A percentile compares a stretch with the other conserved stretches of the same genome.
Conservation (phyloP, 1,140 invertebrate genomes). For the Lasioglossum baleicum region DNA sequence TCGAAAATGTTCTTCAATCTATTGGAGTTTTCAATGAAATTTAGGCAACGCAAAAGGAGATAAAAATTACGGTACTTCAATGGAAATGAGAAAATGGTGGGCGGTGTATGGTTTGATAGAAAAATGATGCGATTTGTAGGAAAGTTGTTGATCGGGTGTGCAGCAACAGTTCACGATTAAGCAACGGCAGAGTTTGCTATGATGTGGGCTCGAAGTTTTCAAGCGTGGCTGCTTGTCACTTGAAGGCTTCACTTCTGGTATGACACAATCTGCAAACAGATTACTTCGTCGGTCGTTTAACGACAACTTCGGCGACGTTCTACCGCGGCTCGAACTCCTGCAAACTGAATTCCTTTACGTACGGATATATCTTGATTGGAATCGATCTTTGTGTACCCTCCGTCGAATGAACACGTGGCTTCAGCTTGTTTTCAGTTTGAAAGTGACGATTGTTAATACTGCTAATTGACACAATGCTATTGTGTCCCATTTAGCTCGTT, state of each 20-base stretch:
- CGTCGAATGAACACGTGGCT: background rate
- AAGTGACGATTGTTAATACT: background rate
- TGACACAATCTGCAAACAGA: background rate
- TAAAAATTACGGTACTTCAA: too few relatives aligned
- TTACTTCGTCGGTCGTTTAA: slow-evolving; percentile 18
- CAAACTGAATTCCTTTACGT: background rate
- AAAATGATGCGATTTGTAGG: too few relatives aligned
- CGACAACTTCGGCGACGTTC: background rate
- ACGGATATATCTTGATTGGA: background rate
- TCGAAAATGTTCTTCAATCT: too few relatives aligned
- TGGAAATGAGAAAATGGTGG: too few relatives aligned
- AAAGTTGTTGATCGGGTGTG: too few relatives aligned
- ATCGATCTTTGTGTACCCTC: background rate
- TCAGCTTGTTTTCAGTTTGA: background rate
- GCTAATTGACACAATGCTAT: background rate
- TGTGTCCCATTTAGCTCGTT: too few relatives aligned
- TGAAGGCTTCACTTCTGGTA: background rate
- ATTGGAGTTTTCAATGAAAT: too few relatives aligned
- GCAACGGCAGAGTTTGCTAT: background rate
- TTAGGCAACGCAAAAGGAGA: too few relatives aligned
- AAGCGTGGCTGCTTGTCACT: slow-evolving; percentile 12
- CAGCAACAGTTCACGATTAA: too few relatives aligned
- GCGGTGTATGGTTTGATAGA: too few relatives aligned
- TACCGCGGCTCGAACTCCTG: background rate
- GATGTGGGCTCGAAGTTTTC: background rate